Percentiles rank a stretch among this genome's conserved stretches.
Evolutionary conservation across 2,888 invertebrate genomes (phyloP).

Genomic region (Caenorhabditis becei): DNA sequence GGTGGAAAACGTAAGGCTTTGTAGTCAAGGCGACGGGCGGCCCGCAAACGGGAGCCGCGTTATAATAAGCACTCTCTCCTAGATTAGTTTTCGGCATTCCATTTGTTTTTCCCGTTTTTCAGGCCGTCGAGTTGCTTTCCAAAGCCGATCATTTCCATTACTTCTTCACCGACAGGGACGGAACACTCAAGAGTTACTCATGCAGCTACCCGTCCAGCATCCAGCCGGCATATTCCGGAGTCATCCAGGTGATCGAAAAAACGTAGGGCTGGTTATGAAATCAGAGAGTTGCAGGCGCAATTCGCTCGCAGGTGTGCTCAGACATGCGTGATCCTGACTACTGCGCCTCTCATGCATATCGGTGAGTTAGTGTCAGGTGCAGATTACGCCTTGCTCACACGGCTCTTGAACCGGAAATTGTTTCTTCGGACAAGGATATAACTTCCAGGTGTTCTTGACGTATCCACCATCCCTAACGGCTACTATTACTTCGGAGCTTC

Average conservation of each 20-base stretch:
- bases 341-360: constrained; percentile 81
- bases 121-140: constrained; percentile 76
- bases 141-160: constrained; percentile 81
- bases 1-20: constrained; percentile 59
- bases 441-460: constrained; percentile 59
- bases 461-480: constrained; percentile 70
- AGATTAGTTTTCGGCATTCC: constrained; percentile 9
- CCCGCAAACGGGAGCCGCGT: neutral
- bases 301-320: constrained; percentile 81
- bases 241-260: constrained; percentile 75
- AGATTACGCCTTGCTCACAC: no score
- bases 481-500: constrained; percentile 81
- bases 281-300: constrained; percentile 77
- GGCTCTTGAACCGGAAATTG: no score
- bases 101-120: constrained; percentile 16
- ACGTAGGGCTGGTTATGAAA: neutral
- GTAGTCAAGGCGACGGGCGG: constrained; percentile 10
- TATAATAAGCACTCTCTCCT: neutral
- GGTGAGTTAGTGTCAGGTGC: no score
- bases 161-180: constrained; percentile 81
- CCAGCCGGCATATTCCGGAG: constrained; percentile 81
- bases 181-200: constrained; percentile 81
- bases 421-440: neutral
- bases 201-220: constrained; percentile 81
- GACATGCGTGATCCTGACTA: constrained; percentile 80